A percentile compares a stretch with the other conserved stretches of the same genome.
phyloP scores from a whole-genome alignment of 2,797 vertebrate species.

The Poecile montanus region DNA sequence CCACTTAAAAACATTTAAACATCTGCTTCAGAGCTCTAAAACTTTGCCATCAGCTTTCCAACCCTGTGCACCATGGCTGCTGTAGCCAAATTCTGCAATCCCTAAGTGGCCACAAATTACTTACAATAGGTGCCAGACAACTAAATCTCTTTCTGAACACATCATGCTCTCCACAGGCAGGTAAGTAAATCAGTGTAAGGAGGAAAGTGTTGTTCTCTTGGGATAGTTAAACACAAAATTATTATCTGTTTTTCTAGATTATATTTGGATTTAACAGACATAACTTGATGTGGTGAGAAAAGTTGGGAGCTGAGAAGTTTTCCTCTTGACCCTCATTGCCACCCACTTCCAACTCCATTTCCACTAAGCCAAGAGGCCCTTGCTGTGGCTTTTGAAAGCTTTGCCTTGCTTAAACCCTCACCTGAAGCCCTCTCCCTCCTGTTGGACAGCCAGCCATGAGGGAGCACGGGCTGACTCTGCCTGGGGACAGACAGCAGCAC shows the following conservation, averaged over 20 bases:
- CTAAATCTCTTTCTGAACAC: not conserved
- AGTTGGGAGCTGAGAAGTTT: not conserved
- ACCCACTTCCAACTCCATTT: not conserved
- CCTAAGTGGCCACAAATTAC: not conserved
- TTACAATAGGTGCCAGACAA: not conserved
- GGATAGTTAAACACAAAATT: not conserved
- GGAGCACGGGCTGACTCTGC: not conserved
- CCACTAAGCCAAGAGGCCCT: not conserved
- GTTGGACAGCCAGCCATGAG: rapidly evolving
- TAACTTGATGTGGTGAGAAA: not conserved
- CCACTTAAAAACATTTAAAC: not conserved
- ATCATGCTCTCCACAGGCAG: not conserved
- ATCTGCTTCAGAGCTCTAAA: rapidly evolving
- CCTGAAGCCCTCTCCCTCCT: not conserved
- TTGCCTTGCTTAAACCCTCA: not conserved
- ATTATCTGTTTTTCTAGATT: not conserved
- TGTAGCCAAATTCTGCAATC: not conserved
- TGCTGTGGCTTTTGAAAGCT: not conserved
- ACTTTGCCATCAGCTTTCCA: not conserved
- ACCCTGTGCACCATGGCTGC: not conserved
- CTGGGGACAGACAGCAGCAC: not conserved
- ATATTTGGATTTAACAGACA: not conserved
- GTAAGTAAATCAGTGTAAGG: not conserved
- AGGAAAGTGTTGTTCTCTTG: not conserved
- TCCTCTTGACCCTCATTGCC: not conserved